These are phyloP conservation scores for Ariopsis seemanni DNA, from an alignment of 2,113 vertebrate species.

Conservation along the genomic window DNA sequence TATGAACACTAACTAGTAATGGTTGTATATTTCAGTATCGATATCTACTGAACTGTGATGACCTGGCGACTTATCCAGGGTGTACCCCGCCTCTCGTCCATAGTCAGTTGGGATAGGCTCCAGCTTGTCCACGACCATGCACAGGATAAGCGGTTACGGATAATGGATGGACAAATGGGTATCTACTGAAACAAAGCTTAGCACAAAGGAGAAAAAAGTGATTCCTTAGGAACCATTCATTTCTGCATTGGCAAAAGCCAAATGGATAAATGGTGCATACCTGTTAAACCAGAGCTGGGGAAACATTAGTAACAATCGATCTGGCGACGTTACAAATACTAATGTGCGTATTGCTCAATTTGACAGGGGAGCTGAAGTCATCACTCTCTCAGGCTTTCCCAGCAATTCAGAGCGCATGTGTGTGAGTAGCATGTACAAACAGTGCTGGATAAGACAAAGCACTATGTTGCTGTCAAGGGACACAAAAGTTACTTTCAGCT, in stretches of 20 bases:
- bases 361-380: constrained; percentile 58
- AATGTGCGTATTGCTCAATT: constrained; percentile 61
- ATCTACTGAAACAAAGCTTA: neutral
- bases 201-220: neutral
- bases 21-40: neutral
- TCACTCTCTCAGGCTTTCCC: constrained; percentile 50
- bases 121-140: too few relatives aligned
- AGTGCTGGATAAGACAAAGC: constrained; percentile 62
- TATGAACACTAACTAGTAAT: neutral
- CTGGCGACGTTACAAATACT: constrained; percentile 49
- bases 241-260: neutral
- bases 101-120: too few relatives aligned
- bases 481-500: constrained; percentile 62
- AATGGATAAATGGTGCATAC: neutral
- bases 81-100: too few relatives aligned
- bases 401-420: constrained; percentile 53
- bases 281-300: constrained; percentile 34
- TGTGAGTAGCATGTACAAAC: constrained; percentile 66
- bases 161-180: too few relatives aligned
- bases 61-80: too few relatives aligned
- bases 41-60: neutral
- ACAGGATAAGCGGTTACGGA: too few relatives aligned
- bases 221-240: neutral
- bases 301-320: constrained; percentile 49
- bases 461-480: constrained; percentile 56